A percentile compares a stretch with the other conserved stretches of the same genome.
These are phyloP conservation scores for Eriocheir sinensis DNA, from an alignment of 1,140 invertebrate genomes.

Conservation along the genomic window DNA sequence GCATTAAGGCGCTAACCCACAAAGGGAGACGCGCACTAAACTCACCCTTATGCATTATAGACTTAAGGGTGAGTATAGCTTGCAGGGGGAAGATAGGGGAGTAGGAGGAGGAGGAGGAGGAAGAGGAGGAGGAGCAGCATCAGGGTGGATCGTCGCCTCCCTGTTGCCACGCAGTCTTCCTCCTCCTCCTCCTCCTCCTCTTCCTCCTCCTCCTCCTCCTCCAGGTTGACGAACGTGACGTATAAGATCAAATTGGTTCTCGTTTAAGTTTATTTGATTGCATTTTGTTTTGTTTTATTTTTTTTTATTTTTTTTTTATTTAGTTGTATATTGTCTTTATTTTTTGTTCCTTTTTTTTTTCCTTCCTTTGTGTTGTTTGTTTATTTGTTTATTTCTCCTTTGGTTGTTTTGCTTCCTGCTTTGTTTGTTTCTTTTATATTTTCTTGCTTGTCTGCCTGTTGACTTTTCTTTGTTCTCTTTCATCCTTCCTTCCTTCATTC, in stretches of 20 bases:
- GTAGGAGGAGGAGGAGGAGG: neutral
- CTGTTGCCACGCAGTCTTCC: slow-evolving; percentile 17
- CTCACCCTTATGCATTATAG: neutral
- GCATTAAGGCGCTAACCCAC: neutral
- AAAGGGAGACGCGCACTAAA: neutral
- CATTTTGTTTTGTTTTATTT: neutral
- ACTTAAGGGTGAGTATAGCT: neutral
- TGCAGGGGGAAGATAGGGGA: neutral
- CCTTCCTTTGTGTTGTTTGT: neutral
- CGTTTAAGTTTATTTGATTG: neutral
- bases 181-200: slow-evolving; percentile 31
- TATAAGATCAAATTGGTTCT: neutral
- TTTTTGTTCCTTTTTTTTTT: neutral
- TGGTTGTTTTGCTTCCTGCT: neutral
- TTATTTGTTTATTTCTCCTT: neutral
- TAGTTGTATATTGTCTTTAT: neutral
- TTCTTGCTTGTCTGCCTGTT: no score
- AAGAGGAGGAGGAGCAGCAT: neutral
- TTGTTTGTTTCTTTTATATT: neutral
- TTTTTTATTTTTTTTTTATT: no score
- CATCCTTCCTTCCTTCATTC: neutral
- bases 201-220: slow-evolving; percentile 33
- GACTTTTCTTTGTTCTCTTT: neutral
- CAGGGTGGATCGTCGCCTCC: neutral
- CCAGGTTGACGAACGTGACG: neutral